Conservation (phyloP, 1,140 invertebrate species). For the Zaprionus ornatus region DNA sequence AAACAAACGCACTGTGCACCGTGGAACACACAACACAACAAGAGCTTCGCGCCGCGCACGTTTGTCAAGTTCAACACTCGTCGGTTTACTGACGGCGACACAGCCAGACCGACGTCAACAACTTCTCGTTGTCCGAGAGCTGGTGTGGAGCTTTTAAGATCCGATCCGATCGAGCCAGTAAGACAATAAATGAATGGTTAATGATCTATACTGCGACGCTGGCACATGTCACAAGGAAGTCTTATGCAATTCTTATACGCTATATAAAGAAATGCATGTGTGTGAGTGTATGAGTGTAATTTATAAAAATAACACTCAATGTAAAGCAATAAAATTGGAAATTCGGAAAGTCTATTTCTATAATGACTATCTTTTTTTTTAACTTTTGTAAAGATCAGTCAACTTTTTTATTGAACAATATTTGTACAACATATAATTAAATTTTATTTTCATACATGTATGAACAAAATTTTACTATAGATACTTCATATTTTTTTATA, state of each 20-base stretch:
- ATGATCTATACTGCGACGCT: background rate
- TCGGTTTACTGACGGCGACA: constrained; percentile 65
- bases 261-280: background rate
- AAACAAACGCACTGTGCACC: constrained; percentile 8
- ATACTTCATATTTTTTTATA: too few relatives aligned
- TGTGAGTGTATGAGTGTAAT: background rate
- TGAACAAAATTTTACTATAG: too few relatives aligned
- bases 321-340: background rate
- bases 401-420: background rate
- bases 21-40: constrained; percentile 1
- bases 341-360: background rate
- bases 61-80: constrained; percentile 71
- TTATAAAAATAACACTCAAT: background rate
- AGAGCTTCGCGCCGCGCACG: constrained; percentile 53
- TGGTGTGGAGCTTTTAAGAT: constrained; percentile 24
- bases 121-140: constrained; percentile 47
- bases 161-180: constrained; percentile 17
- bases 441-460: too few relatives aligned
- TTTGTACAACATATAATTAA: background rate
- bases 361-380: background rate
- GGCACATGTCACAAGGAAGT: constrained; percentile 18
- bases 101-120: constrained; percentile 36
- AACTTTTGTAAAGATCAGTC: too few relatives aligned
- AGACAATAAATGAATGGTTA: constrained; percentile 17
- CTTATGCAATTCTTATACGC: constrained; percentile 13